A percentile compares a stretch with the other conserved stretches of the same genome.
phyloP scores from a whole-genome alignment of 2,113 vertebrate species.

The Phyllostomus discolor region DNA sequence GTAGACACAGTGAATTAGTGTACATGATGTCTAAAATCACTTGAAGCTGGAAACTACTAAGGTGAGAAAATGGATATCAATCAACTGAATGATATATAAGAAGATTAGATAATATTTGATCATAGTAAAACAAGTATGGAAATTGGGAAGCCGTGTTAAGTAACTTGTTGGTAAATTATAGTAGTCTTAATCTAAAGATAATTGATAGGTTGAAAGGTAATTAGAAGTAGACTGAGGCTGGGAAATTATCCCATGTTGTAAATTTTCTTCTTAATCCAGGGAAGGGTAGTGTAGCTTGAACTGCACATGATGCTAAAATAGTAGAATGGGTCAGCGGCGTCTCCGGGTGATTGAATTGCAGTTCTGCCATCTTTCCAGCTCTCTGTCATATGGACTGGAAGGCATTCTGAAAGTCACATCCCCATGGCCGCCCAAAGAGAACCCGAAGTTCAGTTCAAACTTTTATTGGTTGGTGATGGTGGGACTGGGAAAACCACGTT shows the following conservation, averaged over 20 bases:
- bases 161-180: not conserved
- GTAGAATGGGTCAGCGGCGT: conserved; percentile 46
- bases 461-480: too few relatives aligned
- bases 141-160: not conserved
- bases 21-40: not conserved
- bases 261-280: not conserved
- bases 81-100: not conserved
- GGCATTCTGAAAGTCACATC: not conserved
- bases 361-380: conserved; percentile 86
- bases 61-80: not conserved
- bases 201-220: not conserved
- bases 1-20: not conserved
- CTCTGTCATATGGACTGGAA: conserved; percentile 66
- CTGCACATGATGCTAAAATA: not conserved
- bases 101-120: conserved; percentile 1
- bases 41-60: not conserved
- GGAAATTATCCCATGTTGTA: not conserved
- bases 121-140: not conserved
- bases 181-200: conserved; percentile 9
- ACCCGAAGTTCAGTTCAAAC: too few relatives aligned
- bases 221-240: not conserved
- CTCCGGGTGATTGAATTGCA: conserved; percentile 82
- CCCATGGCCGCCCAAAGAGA: too few relatives aligned
- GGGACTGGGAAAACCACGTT: too few relatives aligned
- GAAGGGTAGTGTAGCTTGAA: not conserved